These are phyloP conservation scores for Sciurus niger DNA, from an alignment of 2,113 vertebrate genomes.

Conservation along the genomic window DNA sequence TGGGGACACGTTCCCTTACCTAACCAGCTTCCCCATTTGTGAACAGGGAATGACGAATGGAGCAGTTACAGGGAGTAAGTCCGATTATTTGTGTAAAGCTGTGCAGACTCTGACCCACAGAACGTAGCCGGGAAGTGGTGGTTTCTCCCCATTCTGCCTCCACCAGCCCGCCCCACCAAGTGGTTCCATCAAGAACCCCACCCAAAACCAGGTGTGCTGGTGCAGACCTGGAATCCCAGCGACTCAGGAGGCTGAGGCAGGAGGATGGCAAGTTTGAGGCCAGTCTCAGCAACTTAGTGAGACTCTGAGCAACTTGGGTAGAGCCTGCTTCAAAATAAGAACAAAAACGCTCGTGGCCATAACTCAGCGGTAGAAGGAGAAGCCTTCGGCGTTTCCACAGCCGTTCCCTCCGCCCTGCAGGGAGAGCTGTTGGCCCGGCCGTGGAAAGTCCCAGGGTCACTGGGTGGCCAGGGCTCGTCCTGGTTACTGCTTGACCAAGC, in stretches of 20 bases:
- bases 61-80: fast-evolving
- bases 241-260: no score
- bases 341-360: no score
- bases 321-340: background rate
- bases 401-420: background rate
- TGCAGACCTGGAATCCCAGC: no score
- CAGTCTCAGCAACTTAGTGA: no score
- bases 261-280: no score
- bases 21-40: background rate
- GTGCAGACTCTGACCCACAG: fast-evolving
- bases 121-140: background rate
- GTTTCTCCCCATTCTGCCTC: fast-evolving
- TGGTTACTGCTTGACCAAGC: background rate
- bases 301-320: no score
- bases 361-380: background rate
- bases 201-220: no score
- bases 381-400: fast-evolving
- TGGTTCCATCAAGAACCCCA: background rate
- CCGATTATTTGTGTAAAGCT: background rate
- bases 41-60: background rate
- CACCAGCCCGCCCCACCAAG: no score
- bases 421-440: background rate
- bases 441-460: background rate
- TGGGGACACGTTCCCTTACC: background rate
- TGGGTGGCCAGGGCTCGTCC: background rate